These are phyloP conservation scores for Semnopithecus entellus DNA, from an alignment of 2,113 vertebrate genomes.

Conservation along the genomic window DNA sequence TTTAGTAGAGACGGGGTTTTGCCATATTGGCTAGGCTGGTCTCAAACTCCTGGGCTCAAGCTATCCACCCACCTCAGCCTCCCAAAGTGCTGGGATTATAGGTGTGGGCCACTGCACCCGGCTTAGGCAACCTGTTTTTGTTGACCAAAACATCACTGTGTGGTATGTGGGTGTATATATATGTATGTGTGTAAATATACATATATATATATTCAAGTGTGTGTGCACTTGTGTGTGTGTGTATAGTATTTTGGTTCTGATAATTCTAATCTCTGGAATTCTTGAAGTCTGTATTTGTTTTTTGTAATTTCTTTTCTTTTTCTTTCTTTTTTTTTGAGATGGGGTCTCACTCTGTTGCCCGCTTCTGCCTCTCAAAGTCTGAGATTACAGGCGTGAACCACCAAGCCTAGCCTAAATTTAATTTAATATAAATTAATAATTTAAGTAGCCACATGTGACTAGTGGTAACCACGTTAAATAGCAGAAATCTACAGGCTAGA, in stretches of 20 bases:
- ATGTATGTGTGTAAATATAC: too few species aligned
- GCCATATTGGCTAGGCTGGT: neutral
- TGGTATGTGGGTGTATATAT: too few species aligned
- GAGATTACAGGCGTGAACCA: neutral
- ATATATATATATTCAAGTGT: too few species aligned
- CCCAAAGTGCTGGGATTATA: neutral
- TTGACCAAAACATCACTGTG: too few species aligned
- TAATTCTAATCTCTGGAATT: too few species aligned
- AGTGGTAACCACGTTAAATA: neutral
- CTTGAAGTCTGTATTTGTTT: too few species aligned
- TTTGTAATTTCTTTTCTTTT: too few species aligned
- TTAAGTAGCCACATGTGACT: neutral
- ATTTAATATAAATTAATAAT: neutral
- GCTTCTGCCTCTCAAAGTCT: neutral
- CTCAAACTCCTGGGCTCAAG: neutral
- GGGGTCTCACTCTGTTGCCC: neutral
- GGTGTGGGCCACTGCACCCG: neutral
- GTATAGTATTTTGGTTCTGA: too few species aligned
- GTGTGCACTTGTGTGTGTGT: too few species aligned
- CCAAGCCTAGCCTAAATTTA: neutral
- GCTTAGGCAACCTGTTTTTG: too few species aligned
- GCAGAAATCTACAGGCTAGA: neutral
- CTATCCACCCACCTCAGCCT: neutral
- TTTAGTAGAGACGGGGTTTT: neutral
- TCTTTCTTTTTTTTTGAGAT: neutral